phyloP scores from a whole-genome alignment of 2,888 invertebrate genomes.

The Thecocarcelia acutangulata region DNA sequence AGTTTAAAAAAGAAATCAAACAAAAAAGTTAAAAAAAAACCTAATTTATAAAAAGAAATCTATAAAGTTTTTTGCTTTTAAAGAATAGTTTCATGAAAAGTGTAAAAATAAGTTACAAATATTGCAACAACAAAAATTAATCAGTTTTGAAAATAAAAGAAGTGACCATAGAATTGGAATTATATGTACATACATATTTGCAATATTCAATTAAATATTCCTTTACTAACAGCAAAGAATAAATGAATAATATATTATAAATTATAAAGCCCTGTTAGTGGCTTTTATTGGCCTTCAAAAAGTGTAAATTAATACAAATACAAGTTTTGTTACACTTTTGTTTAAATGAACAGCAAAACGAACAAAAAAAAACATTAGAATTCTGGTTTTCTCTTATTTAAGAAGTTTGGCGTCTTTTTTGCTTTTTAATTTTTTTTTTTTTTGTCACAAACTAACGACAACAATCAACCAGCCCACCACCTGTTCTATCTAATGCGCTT shows the following conservation, averaged over 20 bases:
- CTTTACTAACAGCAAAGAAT: not conserved
- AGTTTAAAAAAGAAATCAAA: too few species aligned
- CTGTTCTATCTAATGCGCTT: slow-evolving; percentile 70
- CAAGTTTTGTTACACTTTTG: slow-evolving; percentile 56
- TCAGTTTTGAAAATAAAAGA: too few species aligned
- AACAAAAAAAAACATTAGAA: slow-evolving; percentile 17
- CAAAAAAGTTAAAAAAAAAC: too few species aligned
- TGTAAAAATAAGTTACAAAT: too few species aligned
- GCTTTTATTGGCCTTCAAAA: slow-evolving; percentile 30
- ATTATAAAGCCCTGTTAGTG: slow-evolving; percentile 11
- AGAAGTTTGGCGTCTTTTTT: slow-evolving; percentile 61
- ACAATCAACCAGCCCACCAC: slow-evolving; percentile 66
- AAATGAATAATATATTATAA: too few species aligned
- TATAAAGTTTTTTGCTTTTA: too few species aligned
- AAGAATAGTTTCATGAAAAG: too few species aligned
- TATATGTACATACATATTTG: not conserved
- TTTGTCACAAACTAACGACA: slow-evolving; percentile 45
- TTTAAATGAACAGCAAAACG: slow-evolving; percentile 7
- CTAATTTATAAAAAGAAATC: too few species aligned
- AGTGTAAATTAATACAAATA: slow-evolving; percentile 31
- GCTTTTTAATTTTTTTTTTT: slow-evolving; percentile 30
- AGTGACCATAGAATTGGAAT: too few species aligned
- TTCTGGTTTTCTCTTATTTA: slow-evolving; percentile 57
- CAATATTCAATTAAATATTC: not conserved
- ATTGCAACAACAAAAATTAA: too few species aligned